These are phyloP conservation scores for Brienomyrus brachyistius DNA, from an alignment of 2,113 vertebrate genomes.

Conservation along the genomic window DNA sequence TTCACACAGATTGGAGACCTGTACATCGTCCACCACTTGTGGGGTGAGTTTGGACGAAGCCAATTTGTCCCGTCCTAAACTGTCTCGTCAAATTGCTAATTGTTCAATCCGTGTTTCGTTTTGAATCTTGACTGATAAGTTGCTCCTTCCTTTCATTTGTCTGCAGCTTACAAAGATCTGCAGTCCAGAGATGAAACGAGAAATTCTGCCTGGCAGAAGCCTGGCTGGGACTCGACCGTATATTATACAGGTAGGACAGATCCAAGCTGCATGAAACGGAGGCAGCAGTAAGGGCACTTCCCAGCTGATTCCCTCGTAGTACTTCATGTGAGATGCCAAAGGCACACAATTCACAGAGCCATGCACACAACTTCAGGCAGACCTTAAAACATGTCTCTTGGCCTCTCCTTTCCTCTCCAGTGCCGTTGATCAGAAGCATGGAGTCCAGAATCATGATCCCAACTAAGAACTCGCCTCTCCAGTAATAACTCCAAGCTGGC, in stretches of 20 bases:
- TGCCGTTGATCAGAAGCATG: conserved; percentile 85
- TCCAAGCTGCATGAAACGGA: not conserved
- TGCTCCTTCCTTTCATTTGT: not conserved
- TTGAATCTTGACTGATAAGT: not conserved
- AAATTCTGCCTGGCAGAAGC: conserved; percentile 83
- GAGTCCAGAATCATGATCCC: conserved; percentile 94
- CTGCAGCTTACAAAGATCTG: conserved; percentile 80
- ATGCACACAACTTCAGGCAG: not conserved
- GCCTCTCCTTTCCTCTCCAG: conserved; percentile 47
- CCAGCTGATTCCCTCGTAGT: not conserved
- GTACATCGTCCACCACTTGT: conserved; percentile 90
- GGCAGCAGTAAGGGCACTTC: not conserved
- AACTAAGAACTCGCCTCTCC: conserved; percentile 78
- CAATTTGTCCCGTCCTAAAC: not conserved
- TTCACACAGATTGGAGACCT: conserved; percentile 92
- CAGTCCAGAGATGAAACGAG: conserved; percentile 83
- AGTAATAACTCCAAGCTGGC: conserved; percentile 47
- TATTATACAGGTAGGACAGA: conserved; percentile 80
- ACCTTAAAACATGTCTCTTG: not conserved
- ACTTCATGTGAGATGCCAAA: not conserved
- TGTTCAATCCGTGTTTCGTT: not conserved
- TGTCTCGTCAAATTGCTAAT: not conserved
- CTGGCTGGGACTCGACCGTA: conserved; percentile 85
- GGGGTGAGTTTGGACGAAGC: conserved; percentile 68
- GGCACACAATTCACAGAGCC: not conserved